phyloP scores from a whole-genome alignment of 2,797 vertebrate species.

The Siniperca scherzeri region DNA sequence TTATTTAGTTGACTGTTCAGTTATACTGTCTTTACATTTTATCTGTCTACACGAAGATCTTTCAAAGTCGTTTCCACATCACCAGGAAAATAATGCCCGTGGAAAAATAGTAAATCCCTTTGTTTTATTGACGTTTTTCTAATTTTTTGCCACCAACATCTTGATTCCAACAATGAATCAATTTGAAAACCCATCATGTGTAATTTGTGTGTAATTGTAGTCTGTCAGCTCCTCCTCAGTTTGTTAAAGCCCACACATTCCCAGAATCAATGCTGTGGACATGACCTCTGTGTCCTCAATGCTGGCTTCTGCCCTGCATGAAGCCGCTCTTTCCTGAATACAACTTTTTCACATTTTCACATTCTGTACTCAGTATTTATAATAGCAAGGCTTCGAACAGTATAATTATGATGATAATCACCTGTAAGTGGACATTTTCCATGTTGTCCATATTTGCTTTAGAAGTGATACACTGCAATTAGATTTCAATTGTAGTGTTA shows the following conservation, averaged over 20 bases:
- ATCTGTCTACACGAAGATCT: neutral
- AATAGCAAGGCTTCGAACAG: neutral
- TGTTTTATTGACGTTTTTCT: neutral
- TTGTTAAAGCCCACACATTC: conserved; percentile 11
- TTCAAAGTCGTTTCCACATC: neutral
- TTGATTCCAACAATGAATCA: neutral
- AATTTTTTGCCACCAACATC: neutral
- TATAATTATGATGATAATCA: neutral
- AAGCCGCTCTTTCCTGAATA: neutral
- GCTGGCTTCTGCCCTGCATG: neutral
- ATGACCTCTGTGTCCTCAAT: neutral
- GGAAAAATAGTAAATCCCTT: neutral
- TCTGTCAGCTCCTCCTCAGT: conserved; percentile 5
- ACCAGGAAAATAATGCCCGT: neutral
- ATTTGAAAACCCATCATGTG: neutral
- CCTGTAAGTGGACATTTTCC: neutral
- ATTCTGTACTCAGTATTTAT: neutral
- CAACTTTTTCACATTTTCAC: neutral
- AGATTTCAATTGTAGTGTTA: neutral
- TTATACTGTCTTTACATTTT: neutral
- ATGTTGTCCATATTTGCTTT: neutral
- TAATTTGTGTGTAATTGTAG: neutral
- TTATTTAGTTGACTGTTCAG: neutral
- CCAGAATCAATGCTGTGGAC: conserved; percentile 8
- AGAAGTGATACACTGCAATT: neutral